phyloP scores from a whole-genome alignment of 2,797 vertebrate genomes.

The Ambastaia sidthimunki region DNA sequence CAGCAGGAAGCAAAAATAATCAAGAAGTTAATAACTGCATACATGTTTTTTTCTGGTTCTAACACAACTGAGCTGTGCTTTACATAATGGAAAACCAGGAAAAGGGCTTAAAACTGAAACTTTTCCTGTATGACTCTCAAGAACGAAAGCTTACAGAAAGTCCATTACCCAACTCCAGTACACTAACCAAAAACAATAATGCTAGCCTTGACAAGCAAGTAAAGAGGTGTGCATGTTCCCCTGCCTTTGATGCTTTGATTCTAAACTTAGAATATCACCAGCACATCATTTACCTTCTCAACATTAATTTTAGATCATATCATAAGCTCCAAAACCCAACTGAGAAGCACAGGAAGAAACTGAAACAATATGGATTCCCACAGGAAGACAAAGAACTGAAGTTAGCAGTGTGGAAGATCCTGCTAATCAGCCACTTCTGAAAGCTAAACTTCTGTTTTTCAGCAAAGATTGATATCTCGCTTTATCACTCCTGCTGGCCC shows the following conservation, averaged over 20 bases:
- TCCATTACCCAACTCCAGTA: not conserved
- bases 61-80: not conserved
- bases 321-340: conserved; percentile 10
- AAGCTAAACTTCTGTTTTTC: conserved; percentile 16
- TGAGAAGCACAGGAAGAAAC: not conserved
- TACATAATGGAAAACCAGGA: not conserved
- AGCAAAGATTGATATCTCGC: conserved; percentile 22
- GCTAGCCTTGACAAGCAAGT: not conserved
- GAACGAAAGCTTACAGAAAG: too few relatives aligned
- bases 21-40: not conserved
- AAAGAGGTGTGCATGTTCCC: not conserved
- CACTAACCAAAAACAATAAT: not conserved
- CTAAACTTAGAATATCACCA: not conserved
- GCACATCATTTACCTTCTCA: not conserved
- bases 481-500: conserved; percentile 5
- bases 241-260: not conserved
- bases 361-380: conserved; percentile 42
- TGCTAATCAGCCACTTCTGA: conserved; percentile 15
- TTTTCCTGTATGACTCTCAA: too few relatives aligned
- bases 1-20: not conserved
- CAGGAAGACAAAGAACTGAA: conserved; percentile 45
- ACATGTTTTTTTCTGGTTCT: not conserved
- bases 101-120: not conserved
- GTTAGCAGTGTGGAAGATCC: not conserved
- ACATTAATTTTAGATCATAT: conserved; percentile 3